Base-by-base conservation (phyloP, 1,140 invertebrate genomes). In the honey bee (Apis mellifera) region DNA sequence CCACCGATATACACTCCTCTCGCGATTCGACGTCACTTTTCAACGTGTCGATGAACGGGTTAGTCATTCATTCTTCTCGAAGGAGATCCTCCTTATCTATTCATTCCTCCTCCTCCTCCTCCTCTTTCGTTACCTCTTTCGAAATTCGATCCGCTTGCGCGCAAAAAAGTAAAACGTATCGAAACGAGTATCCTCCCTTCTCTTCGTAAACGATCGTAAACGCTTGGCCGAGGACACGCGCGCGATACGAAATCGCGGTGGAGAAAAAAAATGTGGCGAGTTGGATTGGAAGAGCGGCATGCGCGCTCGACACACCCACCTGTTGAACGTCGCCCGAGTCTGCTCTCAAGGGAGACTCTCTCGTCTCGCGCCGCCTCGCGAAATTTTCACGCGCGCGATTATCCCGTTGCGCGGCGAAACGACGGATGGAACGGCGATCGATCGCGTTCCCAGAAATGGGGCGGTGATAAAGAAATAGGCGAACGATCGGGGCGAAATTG, bases 1-100 rank as follows among this genome's bases (percentile, higher is more conserved):
- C 72, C 73, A 59, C 65, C 82, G 75, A 82, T 87, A 87, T 26
- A 26, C 26, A 87, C 87, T 87, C 88, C 87, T 88, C 82, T 88
- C 78, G 60, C 80, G 80, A 84, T 91, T 90, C 92, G 92, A 92
- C 92, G 92, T 93, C 92, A 93, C 89, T 88, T 88, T 89, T 85
- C 82, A 89, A 86, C 89, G 85, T 92, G 89, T 89, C 90, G 91
- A 91, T 89, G 89, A 91, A 91, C 89, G 85, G 75, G 86, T 93
- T 93, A 93, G 92, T 93, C 92, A 93, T 90, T 93, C 92, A 93
- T 90, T 85, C 75, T 78, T 54, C 84, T 90, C 79, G 90, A 42
- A 42, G 32, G 0, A 42, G 2, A 89, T 92, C 90, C 85, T 87
- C 60, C 84, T 89, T 87, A 90, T 87, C 83, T 79, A 87, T 32